Evolutionary conservation across 2,888 invertebrate species (phyloP).

Genomic region (Ichneumoninae sp.): DNA sequence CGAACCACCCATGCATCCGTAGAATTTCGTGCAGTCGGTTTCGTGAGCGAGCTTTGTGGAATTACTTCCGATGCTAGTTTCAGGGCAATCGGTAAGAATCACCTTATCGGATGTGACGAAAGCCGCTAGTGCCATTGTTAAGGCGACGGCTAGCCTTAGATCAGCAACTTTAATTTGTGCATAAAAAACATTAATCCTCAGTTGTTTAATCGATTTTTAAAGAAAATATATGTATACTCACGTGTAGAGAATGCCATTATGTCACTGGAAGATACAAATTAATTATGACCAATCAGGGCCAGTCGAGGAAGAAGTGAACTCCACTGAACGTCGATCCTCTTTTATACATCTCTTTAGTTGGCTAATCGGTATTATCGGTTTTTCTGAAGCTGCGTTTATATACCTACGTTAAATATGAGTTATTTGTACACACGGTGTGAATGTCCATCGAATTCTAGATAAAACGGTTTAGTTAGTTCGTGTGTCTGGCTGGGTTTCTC

Average conservation of each 20-base stretch:
- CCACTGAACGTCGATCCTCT: neutral
- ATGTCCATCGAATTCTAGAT: neutral
- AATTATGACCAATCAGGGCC: neutral
- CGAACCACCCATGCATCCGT: slow-evolving; percentile 28
- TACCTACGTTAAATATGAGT: neutral
- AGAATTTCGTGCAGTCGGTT: slow-evolving; percentile 40
- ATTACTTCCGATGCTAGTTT: neutral
- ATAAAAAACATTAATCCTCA: neutral
- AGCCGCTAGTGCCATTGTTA: slow-evolving; percentile 4
- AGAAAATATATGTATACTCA: neutral
- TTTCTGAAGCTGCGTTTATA: neutral
- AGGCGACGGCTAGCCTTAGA: neutral
- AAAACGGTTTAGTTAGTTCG: neutral
- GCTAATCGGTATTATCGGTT: neutral
- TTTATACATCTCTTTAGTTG: neutral
- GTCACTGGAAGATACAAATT: neutral
- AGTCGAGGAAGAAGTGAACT: neutral
- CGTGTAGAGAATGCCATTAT: neutral
- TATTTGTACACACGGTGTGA: neutral
- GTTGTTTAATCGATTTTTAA: neutral
- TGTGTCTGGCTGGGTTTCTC: neutral
- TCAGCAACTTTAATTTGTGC: slow-evolving; percentile 20
- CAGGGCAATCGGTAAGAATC: slow-evolving; percentile 65
- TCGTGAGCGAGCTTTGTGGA: slow-evolving; percentile 39
- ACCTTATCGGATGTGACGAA: neutral